Evolutionary conservation across 2,113 vertebrate genomes (phyloP), one percentile per base, ranked within the genome.

Genomic region (Peromyscus leucopus): DNA sequence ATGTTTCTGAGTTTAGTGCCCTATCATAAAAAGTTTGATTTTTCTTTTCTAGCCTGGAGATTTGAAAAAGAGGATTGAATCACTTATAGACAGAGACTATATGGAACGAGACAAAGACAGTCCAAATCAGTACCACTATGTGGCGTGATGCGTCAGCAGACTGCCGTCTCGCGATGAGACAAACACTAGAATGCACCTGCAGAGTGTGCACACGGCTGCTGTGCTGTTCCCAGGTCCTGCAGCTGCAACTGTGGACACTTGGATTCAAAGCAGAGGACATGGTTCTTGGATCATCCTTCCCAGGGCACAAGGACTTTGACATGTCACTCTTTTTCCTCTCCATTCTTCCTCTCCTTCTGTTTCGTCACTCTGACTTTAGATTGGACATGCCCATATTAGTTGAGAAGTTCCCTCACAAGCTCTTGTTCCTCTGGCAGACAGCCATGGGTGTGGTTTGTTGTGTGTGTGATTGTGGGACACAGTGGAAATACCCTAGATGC

Each of bases 71-170:
- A 98, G 99, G 85, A 99, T 99, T 21, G 99, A 99, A 98, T 99
- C 99, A 24, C 99, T 99, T 89, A 99, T 99, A 97, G 99, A 99
- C 97, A 99, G 99, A 98, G 99, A 99, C 98, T 99, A 99, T 98
- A 99, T 99, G 99, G 99, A 99, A 96, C 99, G 99, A 80, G 99
- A 99, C 98, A 99, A 99, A 98, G 99, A 99, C 98, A 99, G 98
- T 93, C 99, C 99, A 1, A 99, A 99, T 97, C 99, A 99, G 98
- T 99, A 99, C 98, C 99, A 99, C 98, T 99, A 99, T 63, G 99
- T 99, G 98, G 99, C 99, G 95, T 99, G 98, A 99, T 67, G 67
- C 42, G 65, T 51, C 42, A 42, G 71, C 95, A 55, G 36, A 72
- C 97, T 5, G 36, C 19, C 24, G 26, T 97, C 85, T 97, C 96